Percentiles rank a stretch among this genome's conserved stretches.
Conservation (phyloP, 2,888 invertebrate genomes). For the Tetrapedia diversipes region DNA sequence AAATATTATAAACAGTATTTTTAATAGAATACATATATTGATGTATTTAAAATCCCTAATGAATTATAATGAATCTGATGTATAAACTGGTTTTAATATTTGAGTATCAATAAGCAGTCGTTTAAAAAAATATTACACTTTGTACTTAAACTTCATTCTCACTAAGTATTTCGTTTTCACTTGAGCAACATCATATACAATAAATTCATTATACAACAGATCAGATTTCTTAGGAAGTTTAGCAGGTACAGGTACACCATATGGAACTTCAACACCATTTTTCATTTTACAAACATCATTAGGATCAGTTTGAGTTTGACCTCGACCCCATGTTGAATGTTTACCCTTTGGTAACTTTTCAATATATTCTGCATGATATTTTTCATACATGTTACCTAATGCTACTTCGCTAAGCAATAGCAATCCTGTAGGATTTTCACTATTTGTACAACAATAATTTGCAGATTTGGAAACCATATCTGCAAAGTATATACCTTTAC, state of each 20-base stretch:
- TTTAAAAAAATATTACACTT: conserved; percentile 82
- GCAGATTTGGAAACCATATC: conserved; percentile 99
- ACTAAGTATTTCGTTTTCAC: conserved; percentile 95
- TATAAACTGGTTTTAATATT: conserved; percentile 14
- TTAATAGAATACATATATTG: neutral
- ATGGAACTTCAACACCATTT: conserved; percentile 91
- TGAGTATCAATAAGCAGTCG: neutral
- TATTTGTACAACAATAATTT: conserved; percentile 94
- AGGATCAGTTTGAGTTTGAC: conserved; percentile 93
- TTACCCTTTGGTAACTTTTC: conserved; percentile 91
- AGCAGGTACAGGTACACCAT: conserved; percentile 86
- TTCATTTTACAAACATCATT: conserved; percentile 83
- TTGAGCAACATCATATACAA: conserved; percentile 98
- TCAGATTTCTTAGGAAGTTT: conserved; percentile 82
- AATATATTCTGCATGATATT: conserved; percentile 88
- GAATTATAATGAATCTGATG: conserved; percentile 15
- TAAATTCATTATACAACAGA: conserved; percentile 96
- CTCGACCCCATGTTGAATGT: conserved; percentile 95
- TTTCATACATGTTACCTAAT: conserved; percentile 95
- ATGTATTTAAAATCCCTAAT: neutral
- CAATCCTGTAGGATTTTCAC: conserved; percentile 89
- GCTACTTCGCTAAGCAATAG: conserved; percentile 97
- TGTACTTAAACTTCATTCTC: conserved; percentile 93
- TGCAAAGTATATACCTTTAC: conserved; percentile 95
- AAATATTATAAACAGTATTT: conserved; percentile 31